Base-by-base conservation (phyloP, 2,113 vertebrate genomes). In the Proterorhinus semilunaris region DNA sequence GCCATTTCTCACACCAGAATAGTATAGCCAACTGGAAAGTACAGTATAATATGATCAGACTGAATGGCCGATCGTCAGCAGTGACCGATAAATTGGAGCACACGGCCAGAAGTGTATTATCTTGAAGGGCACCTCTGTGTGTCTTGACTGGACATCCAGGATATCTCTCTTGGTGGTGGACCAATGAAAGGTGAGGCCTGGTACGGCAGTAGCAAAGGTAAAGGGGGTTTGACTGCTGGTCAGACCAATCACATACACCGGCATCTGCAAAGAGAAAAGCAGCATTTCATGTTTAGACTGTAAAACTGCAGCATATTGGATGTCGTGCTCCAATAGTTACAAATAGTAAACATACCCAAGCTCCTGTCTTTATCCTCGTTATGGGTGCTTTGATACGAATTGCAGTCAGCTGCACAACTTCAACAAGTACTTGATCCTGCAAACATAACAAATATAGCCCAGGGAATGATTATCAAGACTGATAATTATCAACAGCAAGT, bases 171-270 rank as follows among this genome's bases (percentile, higher is more conserved):
- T 98, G 15, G 91, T 95, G 75, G 95, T 95, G 42, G 95, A 94
- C 98, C 98, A 99, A 63, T 95, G 93, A 88, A 99, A 98, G 0
- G 88, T 93, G 66, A 99, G 88, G 2, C 92, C 92, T 0, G 96
- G 98, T 3, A 96, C 3, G 0, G 96, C 93, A 3, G 86, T 96
- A 43, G 93, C 97, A 64, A 99, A 98, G 3, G 96, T 95, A 82
- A 99, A 98, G n/a, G 96, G 97, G 1, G 94, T 97, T 86, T 97
- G 95, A 67, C 82, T 95, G 74, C 90, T 97, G 76, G 95, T 96
- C 72, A 96, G 90, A 62, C 98, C 96, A 68, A 95, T 96, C 71
- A 99, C 90, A 52, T 96, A 95, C 4, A 98, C 95, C 0, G 96
- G 96, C 96, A 93, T 93, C 92, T 93, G 52, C 42, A 78, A 51